Conservation (phyloP, 2,113 vertebrate species). For the Coregonus clupeaformis region DNA sequence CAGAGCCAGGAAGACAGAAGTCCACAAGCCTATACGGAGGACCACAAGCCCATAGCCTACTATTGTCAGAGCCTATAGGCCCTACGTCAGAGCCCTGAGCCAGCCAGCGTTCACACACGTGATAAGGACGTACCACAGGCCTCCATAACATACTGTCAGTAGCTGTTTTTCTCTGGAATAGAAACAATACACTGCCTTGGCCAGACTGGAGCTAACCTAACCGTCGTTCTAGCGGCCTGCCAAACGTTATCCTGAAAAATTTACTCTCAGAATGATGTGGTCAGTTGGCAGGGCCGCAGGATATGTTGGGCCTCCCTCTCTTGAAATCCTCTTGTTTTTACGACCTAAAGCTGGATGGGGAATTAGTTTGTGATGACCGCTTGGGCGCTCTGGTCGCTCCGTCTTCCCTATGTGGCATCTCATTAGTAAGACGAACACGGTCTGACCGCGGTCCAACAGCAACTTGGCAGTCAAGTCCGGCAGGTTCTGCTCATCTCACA, state of each 20-base stretch:
- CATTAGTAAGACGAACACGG: conserved; percentile 74
- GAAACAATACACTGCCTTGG: conserved; percentile 36
- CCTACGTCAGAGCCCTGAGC: too few relatives aligned
- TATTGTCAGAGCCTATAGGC: too few relatives aligned
- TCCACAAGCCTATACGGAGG: too few relatives aligned
- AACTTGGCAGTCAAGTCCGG: conserved; percentile 63
- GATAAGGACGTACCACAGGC: conserved; percentile 36
- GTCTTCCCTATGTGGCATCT: conserved; percentile 72
- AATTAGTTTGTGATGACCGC: conserved; percentile 65
- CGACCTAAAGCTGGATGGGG: conserved; percentile 49
- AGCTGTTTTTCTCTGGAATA: conserved; percentile 21
- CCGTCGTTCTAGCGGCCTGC: conserved; percentile 32
- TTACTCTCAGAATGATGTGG: conserved; percentile 60
- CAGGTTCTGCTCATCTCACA: conserved; percentile 53
- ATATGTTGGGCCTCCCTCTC: conserved; percentile 34
- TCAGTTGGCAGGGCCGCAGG: conserved; percentile 61
- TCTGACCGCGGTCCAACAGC: conserved; percentile 67
- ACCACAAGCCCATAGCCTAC: too few relatives aligned
- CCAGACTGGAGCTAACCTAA: conserved; percentile 39
- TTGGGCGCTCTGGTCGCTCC: conserved; percentile 59
- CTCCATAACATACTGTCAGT: not conserved
- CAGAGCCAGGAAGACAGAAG: not conserved
- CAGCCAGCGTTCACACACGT: not conserved
- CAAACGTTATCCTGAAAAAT: conserved; percentile 65
- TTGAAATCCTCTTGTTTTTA: conserved; percentile 60